Conservation (phyloP, 2,888 invertebrate genomes). For the Folsomia candida region DNA sequence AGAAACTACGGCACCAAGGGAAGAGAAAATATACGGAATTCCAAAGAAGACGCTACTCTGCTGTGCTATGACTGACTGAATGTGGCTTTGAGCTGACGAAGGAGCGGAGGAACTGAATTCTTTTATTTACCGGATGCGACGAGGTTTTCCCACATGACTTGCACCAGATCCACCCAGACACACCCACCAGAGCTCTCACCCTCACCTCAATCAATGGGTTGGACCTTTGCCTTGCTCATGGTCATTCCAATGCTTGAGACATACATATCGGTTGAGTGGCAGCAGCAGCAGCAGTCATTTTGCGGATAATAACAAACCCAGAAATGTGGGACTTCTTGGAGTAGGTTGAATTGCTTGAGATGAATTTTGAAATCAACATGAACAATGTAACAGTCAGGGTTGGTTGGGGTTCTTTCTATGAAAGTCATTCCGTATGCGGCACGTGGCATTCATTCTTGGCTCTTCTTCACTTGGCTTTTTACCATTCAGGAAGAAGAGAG, state of each 20-base stretch:
- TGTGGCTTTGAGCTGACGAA: too few relatives aligned
- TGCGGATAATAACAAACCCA: neutral
- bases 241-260: neutral
- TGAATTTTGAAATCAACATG: neutral
- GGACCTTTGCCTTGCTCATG: neutral
- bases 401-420: neutral
- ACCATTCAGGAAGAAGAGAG: too few relatives aligned
- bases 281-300: neutral
- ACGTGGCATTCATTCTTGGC: slow-evolving; percentile 1
- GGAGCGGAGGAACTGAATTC: slow-evolving; percentile 12
- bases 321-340: neutral
- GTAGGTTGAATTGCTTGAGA: neutral
- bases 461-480: neutral
- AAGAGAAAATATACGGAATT: slow-evolving; percentile 3
- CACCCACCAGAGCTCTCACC: neutral
- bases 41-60: neutral
- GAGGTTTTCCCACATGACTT: slow-evolving; percentile 9
- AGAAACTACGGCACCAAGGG: neutral
- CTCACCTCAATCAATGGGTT: too few relatives aligned
- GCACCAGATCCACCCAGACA: neutral
- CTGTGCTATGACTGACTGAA: slow-evolving; percentile 13
- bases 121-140: neutral
- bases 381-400: neutral
- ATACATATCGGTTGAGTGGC: neutral
- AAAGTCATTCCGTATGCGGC: slow-evolving; percentile 1